phyloP scores from a whole-genome alignment of 2,888 invertebrate species.

The Asteroscopus sphinx region DNA sequence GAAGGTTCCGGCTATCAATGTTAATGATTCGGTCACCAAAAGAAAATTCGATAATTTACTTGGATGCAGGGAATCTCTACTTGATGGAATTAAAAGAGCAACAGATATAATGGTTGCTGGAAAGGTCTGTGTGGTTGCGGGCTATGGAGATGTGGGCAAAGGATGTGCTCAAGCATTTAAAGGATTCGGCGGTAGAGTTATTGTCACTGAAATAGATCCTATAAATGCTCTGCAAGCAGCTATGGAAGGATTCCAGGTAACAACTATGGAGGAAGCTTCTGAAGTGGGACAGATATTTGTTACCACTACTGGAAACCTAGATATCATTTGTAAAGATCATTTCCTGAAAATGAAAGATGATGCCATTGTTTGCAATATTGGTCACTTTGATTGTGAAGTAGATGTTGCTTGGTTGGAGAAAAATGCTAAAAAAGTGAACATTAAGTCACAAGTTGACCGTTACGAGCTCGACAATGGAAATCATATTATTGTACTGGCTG shows the following conservation, averaged over 20 bases:
- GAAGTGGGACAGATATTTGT: constrained; percentile 98
- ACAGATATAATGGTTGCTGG: constrained; percentile 99
- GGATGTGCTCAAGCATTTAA: constrained; percentile 98
- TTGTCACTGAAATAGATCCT: constrained; percentile 99
- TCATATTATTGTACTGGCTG: constrained; percentile 98
- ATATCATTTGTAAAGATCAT: constrained; percentile 96
- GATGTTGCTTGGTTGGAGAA: constrained; percentile 98
- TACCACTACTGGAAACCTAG: constrained; percentile 98
- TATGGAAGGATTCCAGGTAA: constrained; percentile 99
- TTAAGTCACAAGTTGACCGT: constrained; percentile 99
- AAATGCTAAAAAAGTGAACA: constrained; percentile 96
- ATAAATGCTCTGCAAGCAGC: constrained; percentile 99
- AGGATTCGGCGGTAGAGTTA: constrained; percentile 98
- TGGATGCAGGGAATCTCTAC: constrained; percentile 99
- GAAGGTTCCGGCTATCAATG: constrained; percentile 99
- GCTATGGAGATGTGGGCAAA: constrained; percentile 99
- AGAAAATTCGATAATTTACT: constrained; percentile 99
- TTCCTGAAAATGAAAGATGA: constrained; percentile 98
- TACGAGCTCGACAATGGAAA: constrained; percentile 96
- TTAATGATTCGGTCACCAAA: constrained; percentile 99
- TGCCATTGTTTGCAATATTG: constrained; percentile 99
- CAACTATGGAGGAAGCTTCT: constrained; percentile 98
- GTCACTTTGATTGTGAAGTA: constrained; percentile 99
- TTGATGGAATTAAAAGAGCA: constrained; percentile 99
- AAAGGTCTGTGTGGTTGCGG: constrained; percentile 99